phyloP scores from a whole-genome alignment of 2,113 vertebrate genomes.

The Pseudorhombus dupliciocellatus region DNA sequence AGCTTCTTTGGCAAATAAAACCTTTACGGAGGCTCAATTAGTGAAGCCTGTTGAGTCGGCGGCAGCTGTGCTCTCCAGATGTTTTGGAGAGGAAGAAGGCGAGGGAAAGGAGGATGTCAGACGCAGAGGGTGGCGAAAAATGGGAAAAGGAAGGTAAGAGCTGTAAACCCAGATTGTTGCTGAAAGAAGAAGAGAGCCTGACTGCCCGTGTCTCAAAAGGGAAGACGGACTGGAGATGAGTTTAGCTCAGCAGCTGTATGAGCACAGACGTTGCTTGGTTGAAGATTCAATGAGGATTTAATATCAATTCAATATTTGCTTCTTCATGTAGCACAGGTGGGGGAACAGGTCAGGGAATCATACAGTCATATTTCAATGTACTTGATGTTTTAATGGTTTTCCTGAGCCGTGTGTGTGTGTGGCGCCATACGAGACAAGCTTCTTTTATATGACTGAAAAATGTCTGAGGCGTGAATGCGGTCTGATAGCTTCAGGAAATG shows the following conservation, averaged over 20 bases:
- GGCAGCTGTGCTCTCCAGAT: conserved; percentile 79
- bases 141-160: not conserved
- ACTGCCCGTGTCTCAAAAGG: not conserved
- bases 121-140: not conserved
- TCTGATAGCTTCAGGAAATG: conserved; percentile 2
- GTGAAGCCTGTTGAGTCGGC: conserved; percentile 69
- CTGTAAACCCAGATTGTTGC: not conserved
- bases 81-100: conserved; percentile 62
- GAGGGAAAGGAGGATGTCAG: conserved; percentile 26
- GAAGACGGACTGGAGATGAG: not conserved
- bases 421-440: not conserved
- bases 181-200: not conserved
- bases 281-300: not conserved
- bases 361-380: not conserved
- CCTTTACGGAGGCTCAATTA: conserved; percentile 77
- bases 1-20: conserved; percentile 78
- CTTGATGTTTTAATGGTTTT: conserved; percentile 6
- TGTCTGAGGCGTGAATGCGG: not conserved
- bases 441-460: conserved; percentile 2
- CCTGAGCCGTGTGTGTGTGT: conserved; percentile 8
- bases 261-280: too few relatives aligned
- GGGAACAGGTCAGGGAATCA: not conserved
- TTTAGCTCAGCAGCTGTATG: not conserved
- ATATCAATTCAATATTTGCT: not conserved
- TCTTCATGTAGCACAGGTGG: not conserved